Base-by-base conservation (phyloP, 2,888 invertebrate genomes). In the Syrista parreyssii region DNA sequence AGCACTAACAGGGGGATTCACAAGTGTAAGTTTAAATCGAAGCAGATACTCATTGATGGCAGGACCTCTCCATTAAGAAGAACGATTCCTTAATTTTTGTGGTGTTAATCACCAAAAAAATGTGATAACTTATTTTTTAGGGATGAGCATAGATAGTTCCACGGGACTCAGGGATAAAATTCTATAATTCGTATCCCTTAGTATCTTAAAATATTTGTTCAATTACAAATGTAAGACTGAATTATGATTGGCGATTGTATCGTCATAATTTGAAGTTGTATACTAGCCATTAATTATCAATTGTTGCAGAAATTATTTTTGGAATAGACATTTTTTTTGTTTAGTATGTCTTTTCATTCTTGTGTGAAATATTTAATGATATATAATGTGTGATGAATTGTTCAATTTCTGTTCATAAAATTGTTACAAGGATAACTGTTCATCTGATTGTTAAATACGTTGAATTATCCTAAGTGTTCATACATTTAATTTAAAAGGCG, bases 1-100 rank as follows among this genome's bases (percentile, higher is more conserved):
- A 81, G 71, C 82, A 82, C 31, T 81, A 72, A 81, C 30, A 31
- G 68, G 40, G 68, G 31, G 6, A 55, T 23, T 55, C 23, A 23
- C 23, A 55, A 23, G 23, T 9, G 55, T 55, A 9, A 55, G 55
- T 23, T 55, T 55, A 55, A 55, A 55, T 55, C 23, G 23, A 23
- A 23, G 23, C 55, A 55, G 9, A 55, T 55, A 55, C 55, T 55
- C 23, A 9, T 55, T 55, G 23, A 23, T 55, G 55, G 55, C 23
- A 55, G 55, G 55, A 55, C 55, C 55, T 55, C 55, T 55, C 9
- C 23, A 15, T 40, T 40, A 23, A 55, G 23, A 55, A 55, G 23
- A 55, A 55, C 23, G 2, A 55, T 55, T 55, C 23, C 55, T 55
- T 23, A 9, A 23, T 55, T 55, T 55, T 23, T 55, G 2, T 55